phyloP scores from a whole-genome alignment of 2,113 vertebrate genomes.

The Pomatorhinus ruficollis region DNA sequence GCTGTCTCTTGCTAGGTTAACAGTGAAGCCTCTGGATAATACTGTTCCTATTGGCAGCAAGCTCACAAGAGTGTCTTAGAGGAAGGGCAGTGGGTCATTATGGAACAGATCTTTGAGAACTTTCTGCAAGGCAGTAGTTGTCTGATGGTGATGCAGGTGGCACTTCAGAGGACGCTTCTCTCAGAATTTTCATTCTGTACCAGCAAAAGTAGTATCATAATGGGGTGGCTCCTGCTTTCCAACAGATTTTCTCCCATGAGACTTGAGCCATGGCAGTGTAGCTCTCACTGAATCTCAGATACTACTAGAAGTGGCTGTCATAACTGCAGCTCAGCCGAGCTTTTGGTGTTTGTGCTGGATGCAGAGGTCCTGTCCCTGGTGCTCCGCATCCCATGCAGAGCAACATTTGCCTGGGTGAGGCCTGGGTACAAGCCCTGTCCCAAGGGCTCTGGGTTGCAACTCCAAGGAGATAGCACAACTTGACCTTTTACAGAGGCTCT shows the following conservation, averaged over 20 bases:
- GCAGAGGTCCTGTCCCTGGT: accelerated
- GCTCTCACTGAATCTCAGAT: not conserved
- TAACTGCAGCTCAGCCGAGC: not conserved
- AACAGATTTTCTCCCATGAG: not conserved
- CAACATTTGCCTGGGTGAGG: not conserved
- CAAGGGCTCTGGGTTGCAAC: not conserved
- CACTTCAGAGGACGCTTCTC: not conserved
- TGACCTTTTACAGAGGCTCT: not conserved
- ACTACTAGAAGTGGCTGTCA: not conserved
- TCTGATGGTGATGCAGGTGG: not conserved
- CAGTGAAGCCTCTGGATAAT: not conserved
- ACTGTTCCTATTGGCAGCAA: not conserved
- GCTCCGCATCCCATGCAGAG: not conserved
- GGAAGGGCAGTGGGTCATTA: accelerated
- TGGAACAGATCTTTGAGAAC: not conserved
- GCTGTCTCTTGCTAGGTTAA: not conserved
- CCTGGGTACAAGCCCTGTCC: not conserved
- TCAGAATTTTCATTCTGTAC: not conserved
- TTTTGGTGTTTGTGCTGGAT: not conserved
- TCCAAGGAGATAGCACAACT: not conserved
- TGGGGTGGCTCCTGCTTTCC: not conserved
- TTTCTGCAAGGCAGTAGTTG: not conserved
- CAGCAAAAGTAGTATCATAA: not conserved
- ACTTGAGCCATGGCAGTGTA: accelerated
- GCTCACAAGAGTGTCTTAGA: not conserved